These are phyloP conservation scores for Dyspetes luteomarginatus DNA, from an alignment of 2,888 invertebrate species.

Conservation along the genomic window DNA sequence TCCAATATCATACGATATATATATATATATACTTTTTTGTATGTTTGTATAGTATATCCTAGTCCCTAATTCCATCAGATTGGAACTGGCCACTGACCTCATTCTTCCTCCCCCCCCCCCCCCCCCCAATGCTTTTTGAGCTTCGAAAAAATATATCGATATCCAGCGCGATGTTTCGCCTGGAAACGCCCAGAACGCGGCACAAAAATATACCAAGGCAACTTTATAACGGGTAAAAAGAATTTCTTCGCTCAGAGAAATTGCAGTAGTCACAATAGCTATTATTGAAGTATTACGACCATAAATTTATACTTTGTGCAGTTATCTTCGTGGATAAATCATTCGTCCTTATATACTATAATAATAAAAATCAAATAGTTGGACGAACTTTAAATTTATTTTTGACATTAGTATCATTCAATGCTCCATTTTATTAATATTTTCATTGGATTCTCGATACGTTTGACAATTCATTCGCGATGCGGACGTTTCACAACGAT, in stretches of 20 bases:
- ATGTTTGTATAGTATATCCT: neutral
- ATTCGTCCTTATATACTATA: too few relatives aligned
- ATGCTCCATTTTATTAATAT: too few relatives aligned
- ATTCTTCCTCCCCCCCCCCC: neutral
- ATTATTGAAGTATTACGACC: too few relatives aligned
- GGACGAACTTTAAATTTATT: neutral
- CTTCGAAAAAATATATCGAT: constrained; percentile 12
- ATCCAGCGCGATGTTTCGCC: neutral
- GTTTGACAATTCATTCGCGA: neutral
- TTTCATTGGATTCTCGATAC: too few relatives aligned
- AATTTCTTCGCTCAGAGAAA: neutral
- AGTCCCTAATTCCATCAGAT: constrained; percentile 45
- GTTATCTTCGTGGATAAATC: too few relatives aligned
- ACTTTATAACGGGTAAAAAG: neutral
- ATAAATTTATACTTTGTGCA: too few relatives aligned
- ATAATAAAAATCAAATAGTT: neutral
- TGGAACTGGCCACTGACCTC: constrained; percentile 6
- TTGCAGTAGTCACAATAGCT: neutral
- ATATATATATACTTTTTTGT: constrained; percentile 8
- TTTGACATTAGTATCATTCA: too few relatives aligned
- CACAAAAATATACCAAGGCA: too few relatives aligned
- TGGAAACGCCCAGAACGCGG: neutral
- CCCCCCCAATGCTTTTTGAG: neutral
- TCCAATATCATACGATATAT: constrained; percentile 21
- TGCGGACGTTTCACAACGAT: neutral